These are phyloP conservation scores for Drosophila monieri DNA, from an alignment of 2,888 invertebrate genomes.

Conservation along the genomic window DNA sequence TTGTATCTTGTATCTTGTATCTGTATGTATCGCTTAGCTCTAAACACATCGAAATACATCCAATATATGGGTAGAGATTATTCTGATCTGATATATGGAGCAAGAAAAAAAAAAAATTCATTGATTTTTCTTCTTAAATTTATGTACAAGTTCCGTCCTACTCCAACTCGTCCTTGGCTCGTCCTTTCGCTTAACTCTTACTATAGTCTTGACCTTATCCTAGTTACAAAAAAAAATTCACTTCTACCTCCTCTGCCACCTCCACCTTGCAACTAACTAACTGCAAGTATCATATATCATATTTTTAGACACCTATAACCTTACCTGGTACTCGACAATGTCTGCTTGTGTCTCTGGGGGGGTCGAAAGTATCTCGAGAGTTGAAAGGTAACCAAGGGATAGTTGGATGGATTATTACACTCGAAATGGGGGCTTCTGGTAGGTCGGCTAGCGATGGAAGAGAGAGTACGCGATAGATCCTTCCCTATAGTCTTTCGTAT, in stretches of 20 bases:
- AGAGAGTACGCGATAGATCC: constrained; percentile 1
- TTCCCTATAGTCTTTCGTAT: constrained; percentile 11
- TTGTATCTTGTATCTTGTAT: constrained; percentile 4
- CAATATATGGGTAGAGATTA: constrained; percentile 35
- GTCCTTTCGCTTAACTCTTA: constrained; percentile 47
- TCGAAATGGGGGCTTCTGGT: constrained; percentile 1
- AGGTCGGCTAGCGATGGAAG: constrained; percentile 11
- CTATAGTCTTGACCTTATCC: constrained; percentile 65
- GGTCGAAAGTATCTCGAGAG: not conserved
- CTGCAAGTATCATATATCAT: constrained; percentile 20
- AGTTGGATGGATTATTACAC: constrained; percentile 21
- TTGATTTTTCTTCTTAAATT: constrained; percentile 10
- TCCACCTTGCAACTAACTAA: not conserved
- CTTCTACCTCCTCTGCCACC: not conserved
- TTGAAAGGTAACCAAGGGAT: constrained; percentile 1
- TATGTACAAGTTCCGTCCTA: constrained; percentile 13
- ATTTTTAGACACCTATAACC: constrained; percentile 59
- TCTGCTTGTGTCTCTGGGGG: constrained; percentile 8
- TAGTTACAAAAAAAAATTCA: constrained; percentile 51
- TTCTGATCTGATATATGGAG: constrained; percentile 40
- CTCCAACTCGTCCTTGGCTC: no score
- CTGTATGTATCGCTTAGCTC: constrained; percentile 29
- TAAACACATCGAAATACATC: constrained; percentile 35
- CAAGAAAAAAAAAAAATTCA: constrained; percentile 29
- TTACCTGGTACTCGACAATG: constrained; percentile 48